A percentile compares a stretch with the other conserved stretches of the same genome.
These are phyloP conservation scores for Spinibarbus caldwelli DNA, from an alignment of 2,797 vertebrate genomes.

Conservation along the genomic window DNA sequence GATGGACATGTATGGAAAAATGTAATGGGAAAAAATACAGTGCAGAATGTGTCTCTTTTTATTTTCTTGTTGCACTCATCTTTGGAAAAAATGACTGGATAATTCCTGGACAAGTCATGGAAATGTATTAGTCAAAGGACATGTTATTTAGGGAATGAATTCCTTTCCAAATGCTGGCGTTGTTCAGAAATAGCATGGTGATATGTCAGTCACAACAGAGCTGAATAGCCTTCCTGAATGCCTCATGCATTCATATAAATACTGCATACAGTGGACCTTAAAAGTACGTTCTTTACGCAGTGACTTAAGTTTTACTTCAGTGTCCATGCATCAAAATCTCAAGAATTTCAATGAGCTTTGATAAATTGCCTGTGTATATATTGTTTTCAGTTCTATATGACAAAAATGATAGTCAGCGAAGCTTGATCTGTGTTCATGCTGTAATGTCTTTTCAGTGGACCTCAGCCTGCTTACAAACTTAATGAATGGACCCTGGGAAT, in stretches of 20 bases:
- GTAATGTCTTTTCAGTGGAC: background rate
- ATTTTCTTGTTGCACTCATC: background rate
- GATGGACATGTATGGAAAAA: background rate
- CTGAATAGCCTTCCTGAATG: too few species aligned
- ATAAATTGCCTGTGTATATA: background rate
- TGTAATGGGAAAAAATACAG: background rate
- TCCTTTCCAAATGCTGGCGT: background rate
- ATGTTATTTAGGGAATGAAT: background rate
- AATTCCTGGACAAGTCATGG: background rate
- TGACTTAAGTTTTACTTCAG: background rate
- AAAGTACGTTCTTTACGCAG: background rate
- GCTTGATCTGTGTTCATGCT: background rate
- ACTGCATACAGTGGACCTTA: too few species aligned
- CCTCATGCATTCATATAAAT: too few species aligned
- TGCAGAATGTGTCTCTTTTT: background rate
- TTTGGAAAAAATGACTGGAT: background rate
- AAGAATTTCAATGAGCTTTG: background rate
- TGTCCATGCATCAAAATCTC: background rate
- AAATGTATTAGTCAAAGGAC: background rate
- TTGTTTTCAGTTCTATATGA: background rate
- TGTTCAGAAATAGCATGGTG: background rate
- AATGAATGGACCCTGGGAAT: background rate
- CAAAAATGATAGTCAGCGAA: background rate
- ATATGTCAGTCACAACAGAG: background rate
- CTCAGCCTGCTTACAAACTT: background rate